A percentile compares a stretch with the other conserved stretches of the same genome.
Evolutionary conservation across 2,113 vertebrate species (phyloP).

Genomic region (Dromiciops gliroides): DNA sequence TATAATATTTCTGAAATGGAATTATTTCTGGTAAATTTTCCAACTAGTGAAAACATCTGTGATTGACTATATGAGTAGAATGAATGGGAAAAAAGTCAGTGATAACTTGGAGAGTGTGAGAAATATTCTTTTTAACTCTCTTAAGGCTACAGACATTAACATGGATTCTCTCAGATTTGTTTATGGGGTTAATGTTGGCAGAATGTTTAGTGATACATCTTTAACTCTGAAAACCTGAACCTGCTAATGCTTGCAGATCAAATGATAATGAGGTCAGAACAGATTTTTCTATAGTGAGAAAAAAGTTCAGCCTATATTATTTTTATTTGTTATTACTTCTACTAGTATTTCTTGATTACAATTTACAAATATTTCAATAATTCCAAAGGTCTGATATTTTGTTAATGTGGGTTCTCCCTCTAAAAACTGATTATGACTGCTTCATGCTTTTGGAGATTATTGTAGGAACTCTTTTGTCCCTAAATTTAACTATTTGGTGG

Average conservation of each 20-base stretch:
- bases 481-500: not conserved
- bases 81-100: not conserved
- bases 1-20: not conserved
- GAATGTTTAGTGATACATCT: not conserved
- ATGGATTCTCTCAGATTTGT: not conserved
- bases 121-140: not conserved
- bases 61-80: not conserved
- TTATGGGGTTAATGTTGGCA: not conserved
- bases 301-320: not conserved
- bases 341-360: not conserved
- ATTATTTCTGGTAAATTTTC: not conserved
- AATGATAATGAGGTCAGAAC: not conserved
- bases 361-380: not conserved
- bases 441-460: not conserved
- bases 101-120: not conserved
- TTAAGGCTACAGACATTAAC: not conserved
- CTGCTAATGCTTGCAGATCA: not conserved
- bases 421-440: not conserved
- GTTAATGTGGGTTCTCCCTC: not conserved
- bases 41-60: not conserved
- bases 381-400: not conserved
- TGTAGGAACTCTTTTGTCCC: not conserved
- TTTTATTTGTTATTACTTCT: not conserved
- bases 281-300: not conserved
- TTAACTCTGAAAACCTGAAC: not conserved